Base-by-base conservation (phyloP, 2,888 invertebrate species). In the Toxonevra muliebris region DNA sequence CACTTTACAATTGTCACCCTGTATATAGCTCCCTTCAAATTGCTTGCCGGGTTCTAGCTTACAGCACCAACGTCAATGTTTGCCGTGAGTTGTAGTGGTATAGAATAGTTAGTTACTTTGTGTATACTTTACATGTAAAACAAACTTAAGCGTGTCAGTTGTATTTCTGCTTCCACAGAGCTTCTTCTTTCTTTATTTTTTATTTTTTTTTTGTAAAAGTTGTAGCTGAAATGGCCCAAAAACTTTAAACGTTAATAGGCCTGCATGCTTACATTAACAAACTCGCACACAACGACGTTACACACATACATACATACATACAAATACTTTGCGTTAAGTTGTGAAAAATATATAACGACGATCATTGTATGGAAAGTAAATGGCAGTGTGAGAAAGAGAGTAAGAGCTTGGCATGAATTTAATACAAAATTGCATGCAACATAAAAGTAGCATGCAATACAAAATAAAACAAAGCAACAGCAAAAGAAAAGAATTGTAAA, bases 181-280 rank as follows among this genome's bases (percentile, higher is more conserved):
- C 5, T 15, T 30, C 30, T 30, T 30, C 30, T 30, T 30, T 30
- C 30, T 30, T 30, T 30, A 2, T 30, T 30, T 7, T 30, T 30
- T 30, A 2, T 4, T 30, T 30, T 30, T 7, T 30, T 30, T 30
- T 30, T 7, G 30, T 30, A 4, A 53, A 13, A 15, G 17, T 43
- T 61, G 50, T 15, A 43, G 42, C 45, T 61, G 60, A 57, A 58
- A 45, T 61, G 61, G 15, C 17, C 15, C 19, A 54, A 17, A 30
- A 30, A 30, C 30, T 61, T 65, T 66, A 69, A 69, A 68, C 66
- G 68, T 64, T 69, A 66, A 71, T 71, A 71, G 68, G 66, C 68
- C 64, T 63, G 66, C 66, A 71, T 71, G 68, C 69, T 30, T 30
- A 30, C 30, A 66, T 68, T 68, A 68, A 65, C 61, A 63, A 69